These are phyloP conservation scores for Copidosoma floridanum DNA, from an alignment of 1,140 invertebrate species.

Conservation along the genomic window DNA sequence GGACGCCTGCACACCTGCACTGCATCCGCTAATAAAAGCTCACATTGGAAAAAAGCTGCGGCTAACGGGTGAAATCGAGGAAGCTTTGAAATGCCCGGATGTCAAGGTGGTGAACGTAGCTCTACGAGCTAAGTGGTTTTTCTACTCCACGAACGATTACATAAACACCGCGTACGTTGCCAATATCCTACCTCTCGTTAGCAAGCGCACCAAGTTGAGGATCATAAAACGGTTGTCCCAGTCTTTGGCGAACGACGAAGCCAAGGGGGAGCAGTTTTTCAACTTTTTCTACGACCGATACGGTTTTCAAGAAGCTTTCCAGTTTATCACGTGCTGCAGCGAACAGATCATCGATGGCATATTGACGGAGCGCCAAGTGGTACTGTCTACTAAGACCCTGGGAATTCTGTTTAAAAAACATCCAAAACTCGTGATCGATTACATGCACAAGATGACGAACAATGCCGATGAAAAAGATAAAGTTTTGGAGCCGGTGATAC, in stretches of 20 bases:
- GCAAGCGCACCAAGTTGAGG: constrained; percentile 29
- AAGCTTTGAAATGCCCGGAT: constrained; percentile 37
- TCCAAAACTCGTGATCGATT: constrained; percentile 28
- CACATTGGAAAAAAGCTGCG: constrained; percentile 31
- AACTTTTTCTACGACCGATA: constrained; percentile 13
- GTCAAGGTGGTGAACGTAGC: constrained; percentile 32
- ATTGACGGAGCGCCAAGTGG: constrained; percentile 18
- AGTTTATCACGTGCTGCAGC: constrained; percentile 33
- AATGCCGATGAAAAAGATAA: no score
- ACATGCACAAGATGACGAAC: no score
- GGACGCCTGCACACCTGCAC: not conserved
- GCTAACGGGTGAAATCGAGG: constrained; percentile 24
- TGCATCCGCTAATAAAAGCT: constrained; percentile 30
- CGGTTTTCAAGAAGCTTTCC: constrained; percentile 23
- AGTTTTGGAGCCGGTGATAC: no score
- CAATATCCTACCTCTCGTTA: constrained; percentile 34
- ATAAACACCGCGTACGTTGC: constrained; percentile 31
- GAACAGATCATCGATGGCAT: constrained; percentile 28
- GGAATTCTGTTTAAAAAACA: constrained; percentile 28
- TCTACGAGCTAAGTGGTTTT: constrained; percentile 37
- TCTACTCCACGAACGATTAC: constrained; percentile 27
- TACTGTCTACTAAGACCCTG: constrained; percentile 1
- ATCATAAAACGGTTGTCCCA: constrained; percentile 33
- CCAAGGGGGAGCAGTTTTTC: constrained; percentile 36
- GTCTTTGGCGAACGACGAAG: constrained; percentile 1